phyloP scores from a whole-genome alignment of 2,888 invertebrate genomes.

The Drosophila imparisetae region DNA sequence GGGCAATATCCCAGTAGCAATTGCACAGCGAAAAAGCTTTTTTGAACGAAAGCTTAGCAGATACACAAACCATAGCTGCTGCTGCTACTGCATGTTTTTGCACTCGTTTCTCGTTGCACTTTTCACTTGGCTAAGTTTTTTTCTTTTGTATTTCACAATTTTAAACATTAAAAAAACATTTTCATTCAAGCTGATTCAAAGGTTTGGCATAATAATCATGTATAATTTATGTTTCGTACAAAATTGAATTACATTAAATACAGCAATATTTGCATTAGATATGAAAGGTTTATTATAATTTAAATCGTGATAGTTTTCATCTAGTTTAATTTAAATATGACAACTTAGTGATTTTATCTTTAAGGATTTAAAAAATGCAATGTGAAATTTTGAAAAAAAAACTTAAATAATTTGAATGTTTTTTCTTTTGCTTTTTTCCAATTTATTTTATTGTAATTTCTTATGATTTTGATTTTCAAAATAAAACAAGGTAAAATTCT shows the following conservation, averaged over 20 bases:
- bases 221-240: background rate
- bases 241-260: background rate
- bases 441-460: background rate
- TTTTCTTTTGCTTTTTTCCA: background rate
- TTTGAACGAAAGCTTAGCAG: slow-evolving; percentile 55
- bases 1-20: slow-evolving; percentile 98
- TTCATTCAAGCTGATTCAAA: background rate
- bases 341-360: background rate
- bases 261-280: background rate
- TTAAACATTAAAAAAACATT: background rate
- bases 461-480: background rate
- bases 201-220: background rate
- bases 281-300: background rate
- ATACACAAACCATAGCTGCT: slow-evolving; percentile 54
- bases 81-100: background rate
- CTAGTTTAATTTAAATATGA: background rate
- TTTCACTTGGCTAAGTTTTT: slow-evolving; percentile 4
- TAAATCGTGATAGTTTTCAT: background rate
- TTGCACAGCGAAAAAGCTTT: slow-evolving; percentile 78
- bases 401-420: background rate
- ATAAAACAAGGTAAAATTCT: background rate
- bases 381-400: background rate
- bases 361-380: background rate
- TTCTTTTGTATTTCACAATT: slow-evolving; percentile 16
- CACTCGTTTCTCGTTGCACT: slow-evolving; percentile 7